Evolutionary conservation across 1,140 invertebrate genomes (phyloP).

Genomic region (Drosophila orosa): DNA sequence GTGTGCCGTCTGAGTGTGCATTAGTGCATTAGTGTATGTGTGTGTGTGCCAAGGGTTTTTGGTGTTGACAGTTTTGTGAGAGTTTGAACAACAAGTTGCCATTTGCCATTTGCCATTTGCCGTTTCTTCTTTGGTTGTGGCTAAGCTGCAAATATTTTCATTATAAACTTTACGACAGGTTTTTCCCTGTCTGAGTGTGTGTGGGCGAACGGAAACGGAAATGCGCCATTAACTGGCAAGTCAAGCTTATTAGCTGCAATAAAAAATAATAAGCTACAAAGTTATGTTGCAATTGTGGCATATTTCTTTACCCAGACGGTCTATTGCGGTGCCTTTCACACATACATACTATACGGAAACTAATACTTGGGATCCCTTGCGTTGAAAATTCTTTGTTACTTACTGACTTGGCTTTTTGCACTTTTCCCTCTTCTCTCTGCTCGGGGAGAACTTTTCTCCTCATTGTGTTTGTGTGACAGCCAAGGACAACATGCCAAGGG

Average conservation of each 20-base stretch:
- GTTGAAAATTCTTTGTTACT: constrained; percentile 57
- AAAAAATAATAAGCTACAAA: constrained; percentile 82
- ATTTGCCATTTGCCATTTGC: constrained; percentile 26
- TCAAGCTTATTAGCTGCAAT: constrained; percentile 80
- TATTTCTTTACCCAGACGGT: constrained; percentile 43
- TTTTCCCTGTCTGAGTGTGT: constrained; percentile 34
- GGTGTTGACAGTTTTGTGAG: constrained; percentile 52
- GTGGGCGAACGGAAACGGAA: constrained; percentile 67
- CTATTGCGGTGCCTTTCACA: constrained; percentile 16
- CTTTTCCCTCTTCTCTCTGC: constrained; percentile 29
- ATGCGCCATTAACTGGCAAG: constrained; percentile 79
- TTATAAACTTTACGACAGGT: constrained; percentile 81
- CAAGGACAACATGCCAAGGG: constrained; percentile 53
- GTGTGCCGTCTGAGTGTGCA: constrained; percentile 15
- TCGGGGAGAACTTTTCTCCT: constrained; percentile 42
- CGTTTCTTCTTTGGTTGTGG: constrained; percentile 28
- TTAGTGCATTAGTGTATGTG: constrained; percentile 21
- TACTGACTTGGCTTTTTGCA: constrained; percentile 48
- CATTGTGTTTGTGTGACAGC: constrained; percentile 47
- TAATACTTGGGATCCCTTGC: constrained; percentile 34
- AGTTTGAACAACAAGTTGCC: constrained; percentile 71
- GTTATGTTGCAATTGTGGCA: constrained; percentile 80
- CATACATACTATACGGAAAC: constrained; percentile 6
- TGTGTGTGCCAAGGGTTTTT: constrained; percentile 38
- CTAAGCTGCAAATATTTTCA: constrained; percentile 79